Conservation (phyloP, 2,797 vertebrate genomes). For the Buceros bicornis region DNA sequence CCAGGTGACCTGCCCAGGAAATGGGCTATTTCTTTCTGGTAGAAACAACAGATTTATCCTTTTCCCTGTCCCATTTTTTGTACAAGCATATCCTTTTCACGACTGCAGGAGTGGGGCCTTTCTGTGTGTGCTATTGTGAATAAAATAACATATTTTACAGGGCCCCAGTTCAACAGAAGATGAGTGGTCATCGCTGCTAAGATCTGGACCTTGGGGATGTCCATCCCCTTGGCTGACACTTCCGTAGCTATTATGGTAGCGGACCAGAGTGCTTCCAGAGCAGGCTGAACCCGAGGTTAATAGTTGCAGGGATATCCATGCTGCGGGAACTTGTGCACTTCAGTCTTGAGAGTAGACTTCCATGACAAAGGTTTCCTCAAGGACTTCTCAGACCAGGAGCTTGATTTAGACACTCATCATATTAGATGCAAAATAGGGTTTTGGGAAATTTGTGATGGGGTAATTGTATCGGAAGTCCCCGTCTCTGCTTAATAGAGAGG, state of each 20-base stretch:
- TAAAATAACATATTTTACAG: neutral
- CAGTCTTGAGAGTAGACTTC: neutral
- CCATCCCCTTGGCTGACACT: too few relatives aligned
- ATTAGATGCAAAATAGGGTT: neutral
- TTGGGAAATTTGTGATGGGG: neutral
- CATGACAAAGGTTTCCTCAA: neutral
- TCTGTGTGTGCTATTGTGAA: neutral
- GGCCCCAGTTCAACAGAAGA: neutral
- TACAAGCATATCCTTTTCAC: neutral
- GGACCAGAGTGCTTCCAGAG: neutral
- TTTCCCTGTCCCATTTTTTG: neutral
- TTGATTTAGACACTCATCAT: neutral
- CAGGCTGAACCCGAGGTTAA: neutral
- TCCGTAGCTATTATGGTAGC: neutral
- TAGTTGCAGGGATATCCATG: rapidly evolving
- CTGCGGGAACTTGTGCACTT: neutral
- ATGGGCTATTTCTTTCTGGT: neutral
- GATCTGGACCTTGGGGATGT: neutral
- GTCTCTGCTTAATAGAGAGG: neutral
- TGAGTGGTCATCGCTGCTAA: neutral
- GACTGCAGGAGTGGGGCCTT: neutral
- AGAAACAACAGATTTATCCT: neutral
- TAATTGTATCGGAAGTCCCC: neutral
- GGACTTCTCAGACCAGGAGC: neutral
- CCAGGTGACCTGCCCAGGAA: neutral